Conservation (phyloP, 2,113 vertebrate species). For the Python bivittatus region DNA sequence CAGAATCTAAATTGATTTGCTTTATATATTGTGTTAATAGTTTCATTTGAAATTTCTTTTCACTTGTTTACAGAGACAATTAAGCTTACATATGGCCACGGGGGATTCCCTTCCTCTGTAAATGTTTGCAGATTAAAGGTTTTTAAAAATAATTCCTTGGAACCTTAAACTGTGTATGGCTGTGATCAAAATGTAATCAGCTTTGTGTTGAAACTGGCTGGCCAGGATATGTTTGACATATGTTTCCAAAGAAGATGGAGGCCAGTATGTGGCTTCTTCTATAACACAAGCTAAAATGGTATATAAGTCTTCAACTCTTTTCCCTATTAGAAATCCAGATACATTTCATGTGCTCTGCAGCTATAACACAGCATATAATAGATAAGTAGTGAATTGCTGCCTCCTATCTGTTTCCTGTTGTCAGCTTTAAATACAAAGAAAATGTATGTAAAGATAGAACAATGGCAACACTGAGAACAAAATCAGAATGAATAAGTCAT, state of each 20-base stretch:
- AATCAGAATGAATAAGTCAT: too few species aligned
- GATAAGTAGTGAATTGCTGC: not conserved
- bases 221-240: conserved; percentile 61
- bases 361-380: not conserved
- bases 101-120: conserved; percentile 74
- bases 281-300: conserved; percentile 9
- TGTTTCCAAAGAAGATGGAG: conserved; percentile 47
- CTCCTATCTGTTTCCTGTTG: conserved; percentile 9
- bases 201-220: conserved; percentile 50
- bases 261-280: conserved; percentile 47
- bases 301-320: conserved; percentile 1
- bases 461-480: not conserved
- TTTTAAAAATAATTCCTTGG: conserved; percentile 71
- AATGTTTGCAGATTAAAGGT: conserved; percentile 85
- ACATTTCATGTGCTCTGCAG: not conserved
- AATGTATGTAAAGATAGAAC: fast-evolving
- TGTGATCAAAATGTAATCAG: conserved; percentile 57
- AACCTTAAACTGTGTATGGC: conserved; percentile 71
- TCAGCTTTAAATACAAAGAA: not conserved
- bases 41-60: conserved; percentile 49
- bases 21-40: conserved; percentile 48
- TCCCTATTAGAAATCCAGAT: conserved; percentile 8
- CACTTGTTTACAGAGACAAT: conserved; percentile 68
- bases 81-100: conserved; percentile 66
- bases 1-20: conserved; percentile 25